Evolutionary conservation across 2,797 vertebrate genomes (phyloP).

Genomic region (Phylloscopus collybita): DNA sequence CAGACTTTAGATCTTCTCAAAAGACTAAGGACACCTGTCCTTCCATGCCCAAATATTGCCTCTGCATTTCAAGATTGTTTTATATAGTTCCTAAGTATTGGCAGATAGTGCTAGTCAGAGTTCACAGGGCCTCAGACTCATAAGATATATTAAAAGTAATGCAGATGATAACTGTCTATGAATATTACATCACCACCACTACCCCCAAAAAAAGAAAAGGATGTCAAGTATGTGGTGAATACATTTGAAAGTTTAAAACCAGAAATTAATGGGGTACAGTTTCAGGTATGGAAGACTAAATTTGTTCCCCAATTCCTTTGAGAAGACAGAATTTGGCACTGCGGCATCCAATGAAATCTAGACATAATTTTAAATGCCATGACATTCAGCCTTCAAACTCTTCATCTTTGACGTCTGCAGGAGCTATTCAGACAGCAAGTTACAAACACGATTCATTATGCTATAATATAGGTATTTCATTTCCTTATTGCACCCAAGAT

Average conservation of each 20-base stretch:
- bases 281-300: neutral
- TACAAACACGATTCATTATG: neutral
- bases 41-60: neutral
- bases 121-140: neutral
- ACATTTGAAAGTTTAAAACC: neutral
- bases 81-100: neutral
- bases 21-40: neutral
- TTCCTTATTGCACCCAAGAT: neutral
- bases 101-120: neutral
- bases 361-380: neutral
- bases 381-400: neutral
- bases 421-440: neutral
- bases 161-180: neutral
- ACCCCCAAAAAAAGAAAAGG: neutral
- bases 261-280: neutral
- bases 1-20: slow-evolving; percentile 16
- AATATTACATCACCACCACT: neutral
- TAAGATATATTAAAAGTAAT: neutral
- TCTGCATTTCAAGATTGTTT: neutral
- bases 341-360: neutral
- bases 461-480: neutral
- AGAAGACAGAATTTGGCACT: neutral
- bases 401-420: neutral
- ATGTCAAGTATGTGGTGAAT: neutral
- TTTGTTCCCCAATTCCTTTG: neutral